Evolutionary conservation across 2,113 vertebrate genomes (phyloP), one percentile per base, ranked within the genome.

Genomic region (Zapornia atra): DNA sequence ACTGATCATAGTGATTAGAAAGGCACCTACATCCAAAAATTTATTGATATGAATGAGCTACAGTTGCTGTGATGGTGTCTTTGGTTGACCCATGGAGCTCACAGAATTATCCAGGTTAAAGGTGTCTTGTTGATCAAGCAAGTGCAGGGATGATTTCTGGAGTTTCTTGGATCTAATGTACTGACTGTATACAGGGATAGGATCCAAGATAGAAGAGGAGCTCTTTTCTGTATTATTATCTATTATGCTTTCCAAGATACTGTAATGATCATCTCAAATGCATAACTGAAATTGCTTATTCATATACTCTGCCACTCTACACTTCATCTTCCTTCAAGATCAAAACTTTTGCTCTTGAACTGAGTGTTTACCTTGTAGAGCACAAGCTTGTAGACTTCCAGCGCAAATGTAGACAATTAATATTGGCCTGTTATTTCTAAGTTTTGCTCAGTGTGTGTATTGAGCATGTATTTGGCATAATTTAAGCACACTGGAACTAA

Each of bases 361-460:
- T 21, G 31, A 66, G 8, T 40, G 77, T 40, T 81, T 44, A 18
- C 38, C 8, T 69, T 28, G 3, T 6, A 64, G 33, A 56, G 4
- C 28, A 44, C 10, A 83, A 59, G 12, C 7, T 42, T 53, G 25
- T 38, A 53, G 10, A 44, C 12, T 65, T 57, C 10, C 9, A 48
- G 38, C 9, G 9, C 8, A 61, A 57, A 50, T 0, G 0, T 2
- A 57, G 26, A 54, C 81, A 81, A 63, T 36, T 0, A 46, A 64
- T 53, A 50, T 40, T 73, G 44, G 12, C 31, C 5, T 12, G 1
- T 1, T 65, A 78, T 34, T 71, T 78, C n/a, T 25, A 19, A 84
- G 29, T 9, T 17, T 83, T 80, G 10, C 34, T 60, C 2, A 0
- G 13, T 38, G 40, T 12, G 13, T 40, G 20, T 73, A 12, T 56